Conservation (phyloP, 2,113 vertebrate species). For the Bostrychus sinensis region DNA sequence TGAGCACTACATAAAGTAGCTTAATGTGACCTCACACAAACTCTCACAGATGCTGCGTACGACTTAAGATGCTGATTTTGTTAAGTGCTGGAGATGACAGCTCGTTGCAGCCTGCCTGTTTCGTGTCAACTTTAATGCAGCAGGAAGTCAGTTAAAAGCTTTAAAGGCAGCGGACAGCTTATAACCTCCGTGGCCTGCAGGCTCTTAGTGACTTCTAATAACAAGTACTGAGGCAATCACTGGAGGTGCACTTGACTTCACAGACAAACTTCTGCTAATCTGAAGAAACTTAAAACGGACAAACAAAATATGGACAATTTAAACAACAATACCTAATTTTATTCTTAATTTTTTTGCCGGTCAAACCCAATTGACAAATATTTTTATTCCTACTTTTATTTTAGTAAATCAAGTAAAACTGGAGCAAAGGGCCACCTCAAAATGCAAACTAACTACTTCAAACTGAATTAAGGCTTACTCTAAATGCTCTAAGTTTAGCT, state of each 20-base stretch:
- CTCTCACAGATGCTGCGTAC: conserved; percentile 13
- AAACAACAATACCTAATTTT: too few species aligned
- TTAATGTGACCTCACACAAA: neutral
- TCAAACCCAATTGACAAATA: too few species aligned
- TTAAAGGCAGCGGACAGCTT: conserved; percentile 41
- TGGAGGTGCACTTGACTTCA: neutral
- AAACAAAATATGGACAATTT: too few species aligned
- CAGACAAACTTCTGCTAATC: neutral
- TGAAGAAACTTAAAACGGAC: too few species aligned
- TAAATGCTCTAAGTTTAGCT: too few species aligned
- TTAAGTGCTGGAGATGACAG: conserved; percentile 53
- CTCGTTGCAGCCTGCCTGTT: conserved; percentile 46
- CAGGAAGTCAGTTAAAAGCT: conserved; percentile 44
- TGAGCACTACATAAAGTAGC: too few species aligned
- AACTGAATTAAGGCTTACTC: conserved; percentile 20
- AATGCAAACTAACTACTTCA: too few species aligned
- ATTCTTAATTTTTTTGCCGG: too few species aligned
- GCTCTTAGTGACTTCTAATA: conserved; percentile 9
- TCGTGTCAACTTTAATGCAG: conserved; percentile 49
- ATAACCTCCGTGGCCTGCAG: conserved; percentile 19
- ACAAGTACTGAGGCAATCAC: conserved; percentile 7
- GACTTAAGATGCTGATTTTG: conserved; percentile 24
- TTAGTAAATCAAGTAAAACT: neutral
- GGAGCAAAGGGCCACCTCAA: too few species aligned
- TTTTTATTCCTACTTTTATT: too few species aligned